phyloP scores from a whole-genome alignment of 2,888 invertebrate genomes.

The Macrophya annulata region DNA sequence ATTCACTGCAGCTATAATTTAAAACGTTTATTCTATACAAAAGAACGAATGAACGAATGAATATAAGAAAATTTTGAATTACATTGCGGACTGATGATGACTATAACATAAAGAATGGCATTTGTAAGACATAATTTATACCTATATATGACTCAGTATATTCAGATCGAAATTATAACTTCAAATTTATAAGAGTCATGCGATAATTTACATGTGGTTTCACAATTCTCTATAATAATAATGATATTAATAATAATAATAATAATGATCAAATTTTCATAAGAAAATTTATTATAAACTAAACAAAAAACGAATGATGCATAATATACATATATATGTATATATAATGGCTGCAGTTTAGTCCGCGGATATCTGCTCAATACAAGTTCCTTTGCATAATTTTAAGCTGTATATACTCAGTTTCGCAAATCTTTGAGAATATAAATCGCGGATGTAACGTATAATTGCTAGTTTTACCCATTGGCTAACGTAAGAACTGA shows the following conservation, averaged over 20 bases:
- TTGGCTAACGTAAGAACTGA: background rate
- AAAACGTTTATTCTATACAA: background rate
- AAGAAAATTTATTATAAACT: too few relatives aligned
- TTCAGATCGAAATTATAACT: conserved; percentile 3
- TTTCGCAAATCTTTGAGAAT: background rate
- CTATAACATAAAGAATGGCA: background rate
- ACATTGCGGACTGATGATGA: background rate
- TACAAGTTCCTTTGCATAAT: background rate
- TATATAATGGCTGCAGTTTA: background rate
- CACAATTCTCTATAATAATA: background rate
- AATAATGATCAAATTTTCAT: too few relatives aligned
- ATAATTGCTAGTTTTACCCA: conserved; percentile 32
- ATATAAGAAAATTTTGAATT: background rate
- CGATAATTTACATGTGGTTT: background rate
- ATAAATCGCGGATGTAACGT: conserved; percentile 21
- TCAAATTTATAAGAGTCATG: background rate
- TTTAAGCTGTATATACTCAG: background rate
- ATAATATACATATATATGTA: background rate
- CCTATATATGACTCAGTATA: background rate
- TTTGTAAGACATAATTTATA: background rate
- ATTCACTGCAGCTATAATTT: background rate
- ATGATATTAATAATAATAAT: background rate
- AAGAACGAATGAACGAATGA: background rate
- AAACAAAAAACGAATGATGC: background rate
- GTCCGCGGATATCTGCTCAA: background rate